phyloP scores from a whole-genome alignment of 2,113 vertebrate species.

The Eolophus roseicapilla region DNA sequence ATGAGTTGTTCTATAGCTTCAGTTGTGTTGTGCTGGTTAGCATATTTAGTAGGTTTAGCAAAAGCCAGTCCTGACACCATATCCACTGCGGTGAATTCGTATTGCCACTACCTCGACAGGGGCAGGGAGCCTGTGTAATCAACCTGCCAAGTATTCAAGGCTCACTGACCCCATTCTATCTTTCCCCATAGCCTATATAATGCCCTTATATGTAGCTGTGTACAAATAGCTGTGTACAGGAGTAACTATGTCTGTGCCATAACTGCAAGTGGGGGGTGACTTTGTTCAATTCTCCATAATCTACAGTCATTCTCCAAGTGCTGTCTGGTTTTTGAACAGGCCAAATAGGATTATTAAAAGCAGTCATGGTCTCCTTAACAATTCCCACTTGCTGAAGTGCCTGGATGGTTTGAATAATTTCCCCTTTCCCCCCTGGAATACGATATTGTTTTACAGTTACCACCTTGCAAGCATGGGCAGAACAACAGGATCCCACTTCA shows the following conservation, averaged over 20 bases:
- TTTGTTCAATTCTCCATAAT: not conserved
- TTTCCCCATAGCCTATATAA: not conserved
- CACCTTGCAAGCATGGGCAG: not conserved
- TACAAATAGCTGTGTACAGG: not conserved
- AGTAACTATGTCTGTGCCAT: not conserved
- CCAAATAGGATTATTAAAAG: not conserved
- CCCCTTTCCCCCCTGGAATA: not conserved
- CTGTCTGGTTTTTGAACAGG: not conserved
- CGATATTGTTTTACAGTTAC: not conserved
- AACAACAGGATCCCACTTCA: not conserved
- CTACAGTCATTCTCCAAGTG: not conserved
- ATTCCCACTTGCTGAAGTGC: not conserved
- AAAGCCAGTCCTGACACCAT: not conserved
- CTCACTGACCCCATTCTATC: not conserved
- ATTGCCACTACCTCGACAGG: not conserved
- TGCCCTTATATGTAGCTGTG: not conserved
- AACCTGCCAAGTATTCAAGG: not conserved
- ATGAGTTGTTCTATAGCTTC: not conserved
- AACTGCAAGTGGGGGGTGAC: not conserved
- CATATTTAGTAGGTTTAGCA: not conserved
- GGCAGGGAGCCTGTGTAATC: not conserved
- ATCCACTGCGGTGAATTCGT: not conserved
- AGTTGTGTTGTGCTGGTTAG: not conserved
- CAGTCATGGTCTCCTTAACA: not conserved
- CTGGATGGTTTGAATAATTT: not conserved